A percentile compares a stretch with the other conserved stretches of the same genome.
phyloP scores from a whole-genome alignment of 2,888 invertebrate genomes.

The Celastrina argiolus region DNA sequence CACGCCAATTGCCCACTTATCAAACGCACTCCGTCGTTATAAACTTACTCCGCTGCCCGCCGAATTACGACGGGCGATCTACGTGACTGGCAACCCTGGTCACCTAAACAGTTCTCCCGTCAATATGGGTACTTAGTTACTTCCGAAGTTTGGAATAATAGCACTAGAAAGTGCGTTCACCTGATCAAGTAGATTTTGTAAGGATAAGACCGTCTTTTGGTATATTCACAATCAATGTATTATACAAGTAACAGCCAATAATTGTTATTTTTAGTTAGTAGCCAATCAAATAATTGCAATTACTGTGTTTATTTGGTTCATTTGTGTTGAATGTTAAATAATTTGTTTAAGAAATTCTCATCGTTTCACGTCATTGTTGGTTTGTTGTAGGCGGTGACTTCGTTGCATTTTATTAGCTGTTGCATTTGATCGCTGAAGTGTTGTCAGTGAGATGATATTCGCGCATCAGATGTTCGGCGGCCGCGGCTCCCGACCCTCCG shows the following conservation, averaged over 20 bases:
- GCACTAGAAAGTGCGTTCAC: background rate
- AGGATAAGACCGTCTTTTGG: no score
- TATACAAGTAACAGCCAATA: no score
- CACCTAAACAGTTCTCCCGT: background rate
- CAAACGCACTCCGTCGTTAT: conserved; percentile 52
- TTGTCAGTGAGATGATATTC: conserved; percentile 18
- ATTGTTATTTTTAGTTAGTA: no score
- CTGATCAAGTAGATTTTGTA: no score
- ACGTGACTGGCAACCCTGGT: background rate
- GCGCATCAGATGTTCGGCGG: conserved; percentile 34
- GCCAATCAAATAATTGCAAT: no score
- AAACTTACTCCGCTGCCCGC: conserved; percentile 17
- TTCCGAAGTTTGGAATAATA: background rate
- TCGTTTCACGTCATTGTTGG: no score
- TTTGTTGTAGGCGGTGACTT: background rate
- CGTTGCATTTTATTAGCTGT: background rate
- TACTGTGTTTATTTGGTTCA: no score
- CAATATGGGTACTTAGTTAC: background rate
- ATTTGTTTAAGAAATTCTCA: no score
- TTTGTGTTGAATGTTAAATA: no score
- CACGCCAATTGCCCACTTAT: conserved; percentile 65
- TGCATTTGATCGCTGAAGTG: background rate
- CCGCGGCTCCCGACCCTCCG: conserved; percentile 4
- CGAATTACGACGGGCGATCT: conserved; percentile 1
- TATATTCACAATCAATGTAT: no score